Conservation (phyloP, 2,797 vertebrate genomes). For the Platalea minor region DNA sequence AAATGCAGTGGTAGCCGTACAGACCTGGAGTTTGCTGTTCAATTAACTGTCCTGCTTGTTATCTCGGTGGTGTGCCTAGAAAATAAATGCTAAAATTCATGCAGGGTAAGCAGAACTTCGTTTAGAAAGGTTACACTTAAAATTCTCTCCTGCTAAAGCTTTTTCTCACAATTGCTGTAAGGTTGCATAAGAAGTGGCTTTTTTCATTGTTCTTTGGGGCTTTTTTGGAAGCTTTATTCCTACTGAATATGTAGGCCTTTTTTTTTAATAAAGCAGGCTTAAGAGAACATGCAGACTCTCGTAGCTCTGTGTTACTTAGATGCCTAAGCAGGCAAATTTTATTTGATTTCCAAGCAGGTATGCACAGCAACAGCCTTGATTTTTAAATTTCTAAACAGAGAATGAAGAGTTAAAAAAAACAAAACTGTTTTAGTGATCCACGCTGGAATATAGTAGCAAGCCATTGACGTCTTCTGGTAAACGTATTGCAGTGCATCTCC, state of each 20-base stretch:
- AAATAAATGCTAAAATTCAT: neutral
- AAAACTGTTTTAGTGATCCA: neutral
- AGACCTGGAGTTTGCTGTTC: too few relatives aligned
- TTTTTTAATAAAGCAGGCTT: neutral
- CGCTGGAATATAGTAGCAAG: neutral
- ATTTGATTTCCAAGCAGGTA: neutral
- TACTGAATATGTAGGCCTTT: rapidly evolving
- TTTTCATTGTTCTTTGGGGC: rapidly evolving
- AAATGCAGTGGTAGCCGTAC: rapidly evolving
- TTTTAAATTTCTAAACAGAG: neutral
- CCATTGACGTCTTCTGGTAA: neutral
- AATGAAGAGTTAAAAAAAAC: neutral
- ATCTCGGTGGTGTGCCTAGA: rapidly evolving
- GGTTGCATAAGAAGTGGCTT: neutral
- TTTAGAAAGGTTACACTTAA: too few relatives aligned
- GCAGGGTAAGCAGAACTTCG: rapidly evolving
- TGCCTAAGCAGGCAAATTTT: neutral
- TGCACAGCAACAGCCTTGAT: neutral
- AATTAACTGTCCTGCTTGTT: rapidly evolving
- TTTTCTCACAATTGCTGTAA: neutral
- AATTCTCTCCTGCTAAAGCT: neutral
- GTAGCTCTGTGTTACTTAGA: neutral
- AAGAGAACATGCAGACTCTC: neutral
- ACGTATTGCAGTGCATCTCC: rapidly evolving
- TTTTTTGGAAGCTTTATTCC: neutral